phyloP scores from a whole-genome alignment of 1,140 invertebrate genomes.

The Heliothis virescens region DNA sequence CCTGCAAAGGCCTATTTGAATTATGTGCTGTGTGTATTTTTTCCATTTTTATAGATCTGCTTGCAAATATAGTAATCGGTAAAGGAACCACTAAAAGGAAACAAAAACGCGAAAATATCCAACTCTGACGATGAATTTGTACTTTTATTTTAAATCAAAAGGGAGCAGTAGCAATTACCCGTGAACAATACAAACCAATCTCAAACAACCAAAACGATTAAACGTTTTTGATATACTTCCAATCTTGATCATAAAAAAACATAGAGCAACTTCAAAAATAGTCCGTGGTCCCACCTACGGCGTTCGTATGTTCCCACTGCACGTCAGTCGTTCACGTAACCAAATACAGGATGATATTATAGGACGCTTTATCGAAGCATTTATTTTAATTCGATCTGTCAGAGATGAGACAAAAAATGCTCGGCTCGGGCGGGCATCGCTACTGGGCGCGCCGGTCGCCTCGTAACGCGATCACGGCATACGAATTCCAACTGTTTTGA shows the following conservation, averaged over 20 bases:
- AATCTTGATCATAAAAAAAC: slow-evolving; percentile 58
- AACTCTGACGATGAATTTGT: no score
- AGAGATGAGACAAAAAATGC: slow-evolving; percentile 80
- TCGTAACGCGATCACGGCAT: slow-evolving; percentile 73
- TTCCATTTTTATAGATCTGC: no score
- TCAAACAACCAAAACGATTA: slow-evolving; percentile 48
- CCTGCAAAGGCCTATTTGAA: no score
- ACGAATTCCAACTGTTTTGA: slow-evolving; percentile 58
- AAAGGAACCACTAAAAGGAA: no score
- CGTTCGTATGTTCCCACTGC: slow-evolving; percentile 70
- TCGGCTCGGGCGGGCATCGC: slow-evolving; percentile 71
- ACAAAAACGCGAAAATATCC: no score
- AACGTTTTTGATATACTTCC: slow-evolving; percentile 46
- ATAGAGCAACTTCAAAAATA: slow-evolving; percentile 67
- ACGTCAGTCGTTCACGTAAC: slow-evolving; percentile 79
- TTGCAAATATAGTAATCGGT: no score
- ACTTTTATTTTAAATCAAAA: not conserved
- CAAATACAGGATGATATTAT: slow-evolving; percentile 83
- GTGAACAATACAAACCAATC: slow-evolving; percentile 36
- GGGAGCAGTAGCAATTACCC: slow-evolving; percentile 26
- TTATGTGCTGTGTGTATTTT: no score
- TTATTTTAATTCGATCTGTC: slow-evolving; percentile 86
- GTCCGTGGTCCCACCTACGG: slow-evolving; percentile 75
- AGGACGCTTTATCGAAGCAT: slow-evolving; percentile 82
- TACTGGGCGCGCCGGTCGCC: slow-evolving; percentile 78